These are phyloP conservation scores for Sebastes kiyomatsui DNA, from an alignment of 2,797 vertebrate species.

Conservation along the genomic window DNA sequence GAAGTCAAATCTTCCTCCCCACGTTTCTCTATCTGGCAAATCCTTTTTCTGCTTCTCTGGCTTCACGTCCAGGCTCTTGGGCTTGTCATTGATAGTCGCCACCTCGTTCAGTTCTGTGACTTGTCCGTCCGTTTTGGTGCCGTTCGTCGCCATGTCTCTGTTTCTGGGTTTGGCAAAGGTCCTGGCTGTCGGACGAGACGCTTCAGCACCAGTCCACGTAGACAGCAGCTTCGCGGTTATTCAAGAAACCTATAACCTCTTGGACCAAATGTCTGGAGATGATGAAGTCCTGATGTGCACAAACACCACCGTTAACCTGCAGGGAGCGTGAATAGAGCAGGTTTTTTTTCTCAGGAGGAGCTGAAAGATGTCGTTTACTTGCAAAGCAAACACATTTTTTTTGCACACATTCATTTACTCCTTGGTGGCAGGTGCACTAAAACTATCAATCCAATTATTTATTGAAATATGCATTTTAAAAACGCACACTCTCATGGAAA, in stretches of 20 bases:
- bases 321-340: constrained; percentile 72
- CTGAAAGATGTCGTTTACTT: constrained; percentile 41
- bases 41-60: constrained; percentile 90
- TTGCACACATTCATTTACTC: constrained; percentile 1
- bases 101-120: constrained; percentile 95
- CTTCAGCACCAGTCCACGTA: constrained; percentile 96
- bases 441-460: background rate
- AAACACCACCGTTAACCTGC: constrained; percentile 79
- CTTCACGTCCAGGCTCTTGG: constrained; percentile 93
- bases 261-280: constrained; percentile 71
- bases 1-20: constrained; percentile 97
- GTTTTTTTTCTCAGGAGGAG: constrained; percentile 20
- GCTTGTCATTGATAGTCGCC: constrained; percentile 91
- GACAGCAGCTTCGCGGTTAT: constrained; percentile 96
- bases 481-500: background rate
- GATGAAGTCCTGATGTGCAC: constrained; percentile 59
- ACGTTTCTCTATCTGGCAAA: constrained; percentile 91
- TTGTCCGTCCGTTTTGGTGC: constrained; percentile 94
- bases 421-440: background rate
- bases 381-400: constrained; percentile 34
- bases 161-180: constrained; percentile 88
- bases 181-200: constrained; percentile 87
- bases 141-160: constrained; percentile 96
- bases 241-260: constrained; percentile 60
- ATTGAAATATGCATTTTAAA: background rate